These are phyloP conservation scores for Catocala sponsa DNA, from an alignment of 2,888 invertebrate species.

Conservation along the genomic window DNA sequence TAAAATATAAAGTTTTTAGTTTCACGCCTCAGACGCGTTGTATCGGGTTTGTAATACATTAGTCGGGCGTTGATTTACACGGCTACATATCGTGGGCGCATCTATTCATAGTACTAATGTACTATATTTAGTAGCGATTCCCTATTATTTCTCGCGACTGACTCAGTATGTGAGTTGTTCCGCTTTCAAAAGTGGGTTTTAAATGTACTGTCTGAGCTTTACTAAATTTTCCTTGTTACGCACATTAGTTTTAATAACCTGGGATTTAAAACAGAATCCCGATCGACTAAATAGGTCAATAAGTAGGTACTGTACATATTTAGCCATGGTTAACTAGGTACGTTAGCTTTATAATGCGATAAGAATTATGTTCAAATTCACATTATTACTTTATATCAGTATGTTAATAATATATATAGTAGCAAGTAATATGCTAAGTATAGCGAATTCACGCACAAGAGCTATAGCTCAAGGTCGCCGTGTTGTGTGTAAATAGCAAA, in stretches of 20 bases:
- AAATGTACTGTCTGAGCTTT: slow-evolving; percentile 22
- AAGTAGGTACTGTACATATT: too few species aligned
- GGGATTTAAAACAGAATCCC: too few species aligned
- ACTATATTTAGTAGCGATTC: slow-evolving; percentile 86
- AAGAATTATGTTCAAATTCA: not conserved
- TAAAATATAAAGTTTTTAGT: slow-evolving; percentile 58
- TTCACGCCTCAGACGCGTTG: slow-evolving; percentile 64
- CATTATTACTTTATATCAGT: too few species aligned
- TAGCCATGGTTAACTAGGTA: not conserved
- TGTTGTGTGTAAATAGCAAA: slow-evolving; percentile 50
- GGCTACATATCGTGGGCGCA: slow-evolving; percentile 79
- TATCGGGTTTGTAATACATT: slow-evolving; percentile 82
- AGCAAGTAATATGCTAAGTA: slow-evolving; percentile 5
- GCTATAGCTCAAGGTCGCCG: slow-evolving; percentile 47
- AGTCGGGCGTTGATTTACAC: slow-evolving; percentile 84
- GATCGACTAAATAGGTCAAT: too few species aligned
- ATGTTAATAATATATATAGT: too few species aligned
- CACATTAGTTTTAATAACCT: not conserved
- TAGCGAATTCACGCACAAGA: slow-evolving; percentile 31
- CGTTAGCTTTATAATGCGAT: slow-evolving; percentile 5
- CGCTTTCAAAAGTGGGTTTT: slow-evolving; percentile 67
- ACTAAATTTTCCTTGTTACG: slow-evolving; percentile 14
- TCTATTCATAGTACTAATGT: slow-evolving; percentile 86
- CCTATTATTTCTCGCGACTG: slow-evolving; percentile 83
- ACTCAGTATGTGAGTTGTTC: slow-evolving; percentile 76